Evolutionary conservation across 2,888 invertebrate genomes (phyloP), one percentile per base, ranked within the genome.

Genomic region (Micoletzkya japonica): DNA sequence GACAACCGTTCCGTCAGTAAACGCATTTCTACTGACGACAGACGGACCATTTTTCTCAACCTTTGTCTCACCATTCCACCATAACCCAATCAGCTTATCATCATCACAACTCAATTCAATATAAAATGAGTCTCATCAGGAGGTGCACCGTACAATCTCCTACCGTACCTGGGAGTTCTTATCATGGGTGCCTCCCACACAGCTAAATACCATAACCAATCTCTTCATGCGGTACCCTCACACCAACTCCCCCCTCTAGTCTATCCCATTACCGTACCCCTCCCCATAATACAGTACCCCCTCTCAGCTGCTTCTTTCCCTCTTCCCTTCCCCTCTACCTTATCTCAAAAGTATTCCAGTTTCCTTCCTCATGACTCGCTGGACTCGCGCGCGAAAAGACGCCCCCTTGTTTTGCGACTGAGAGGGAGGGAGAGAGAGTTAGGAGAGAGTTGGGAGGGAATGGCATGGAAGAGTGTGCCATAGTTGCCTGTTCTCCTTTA

Each of bases 291-390:
- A n/a, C n/a, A n/a, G n/a, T n/a, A n/a, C n/a, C n/a, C n/a, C 37
- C 1, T 36, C 61, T 61, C 61, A 26, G 39, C 39, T 61, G 39
- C n/a, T n/a, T n/a, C 30, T 44, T 20, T 61, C 28, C 10, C 26
- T 17, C 7, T 61, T 61, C 28, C 26, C 61, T 39, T 44, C 61
- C 39, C 44, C 34, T 44, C 39, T 28, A 17, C 17, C n/a, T 54
- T 61, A 61, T 61, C 61, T 61, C 49, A 28, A 17, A 30, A 61
- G 61, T 61, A 61, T 61, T 61, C 61, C 61, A 17, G 61, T 61
- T n/a, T n/a, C n/a, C n/a, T n/a, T 44, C 58, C 32, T n/a, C n/a
- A n/a, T 17, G 20, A 3, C 44, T 28, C 20, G 44, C 39, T 28
- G 44, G 44, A 34, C 44, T 61, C 61, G 61, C 61, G 61, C 61